A percentile compares a stretch with the other conserved stretches of the same genome.
Evolutionary conservation across 2,888 invertebrate genomes (phyloP).

Genomic region (Trichogramma dendrolimi): DNA sequence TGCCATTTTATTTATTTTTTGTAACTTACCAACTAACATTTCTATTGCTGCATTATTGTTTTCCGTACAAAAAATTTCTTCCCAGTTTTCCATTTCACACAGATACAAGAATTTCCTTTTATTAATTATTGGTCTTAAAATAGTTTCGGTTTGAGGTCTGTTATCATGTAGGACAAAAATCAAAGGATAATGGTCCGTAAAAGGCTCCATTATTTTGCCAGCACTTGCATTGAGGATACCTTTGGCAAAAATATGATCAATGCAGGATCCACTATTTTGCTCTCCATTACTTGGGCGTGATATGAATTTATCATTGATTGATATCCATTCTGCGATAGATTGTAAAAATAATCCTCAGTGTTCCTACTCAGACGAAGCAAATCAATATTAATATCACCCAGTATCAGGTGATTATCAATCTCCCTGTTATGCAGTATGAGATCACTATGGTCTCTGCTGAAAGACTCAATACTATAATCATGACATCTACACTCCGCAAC

Average conservation of each 20-base stretch:
- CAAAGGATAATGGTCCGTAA: conserved; percentile 22
- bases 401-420: neutral
- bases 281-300: conserved; percentile 9
- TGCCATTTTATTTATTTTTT: neutral
- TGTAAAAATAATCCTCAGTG: neutral
- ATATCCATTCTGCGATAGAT: conserved; percentile 14
- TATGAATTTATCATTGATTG: conserved; percentile 11
- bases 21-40: conserved; percentile 2
- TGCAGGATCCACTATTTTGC: conserved; percentile 13
- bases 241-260: conserved; percentile 23
- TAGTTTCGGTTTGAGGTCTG: too few relatives aligned
- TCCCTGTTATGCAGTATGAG: neutral
- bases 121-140: neutral
- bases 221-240: neutral
- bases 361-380: too few relatives aligned
- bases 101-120: neutral
- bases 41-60: neutral
- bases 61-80: neutral
- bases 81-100: neutral
- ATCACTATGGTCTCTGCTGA: neutral
- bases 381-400: neutral
- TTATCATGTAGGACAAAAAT: conserved; percentile 13
- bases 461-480: conserved; percentile 8
- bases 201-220: conserved; percentile 6
- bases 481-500: too few relatives aligned